Conservation (phyloP, 2,113 vertebrate species). For the Podarcis cretensis region DNA sequence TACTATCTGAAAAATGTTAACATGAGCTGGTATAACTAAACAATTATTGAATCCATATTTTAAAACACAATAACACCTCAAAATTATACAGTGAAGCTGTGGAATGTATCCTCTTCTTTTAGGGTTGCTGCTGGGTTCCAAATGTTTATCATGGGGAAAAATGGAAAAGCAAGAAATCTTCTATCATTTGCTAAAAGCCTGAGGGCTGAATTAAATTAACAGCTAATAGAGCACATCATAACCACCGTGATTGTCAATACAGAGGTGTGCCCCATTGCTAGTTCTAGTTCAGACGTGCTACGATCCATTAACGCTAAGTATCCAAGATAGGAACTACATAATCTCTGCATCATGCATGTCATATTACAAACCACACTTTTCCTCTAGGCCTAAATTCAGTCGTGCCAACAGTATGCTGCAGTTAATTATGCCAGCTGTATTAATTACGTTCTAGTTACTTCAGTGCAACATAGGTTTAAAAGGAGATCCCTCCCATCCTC, state of each 20-base stretch:
- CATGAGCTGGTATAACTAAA: neutral
- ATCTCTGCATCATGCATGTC: slow-evolving; percentile 52
- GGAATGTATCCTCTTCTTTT: neutral
- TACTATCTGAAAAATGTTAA: neutral
- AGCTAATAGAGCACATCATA: slow-evolving; percentile 36
- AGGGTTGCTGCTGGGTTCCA: slow-evolving; percentile 14
- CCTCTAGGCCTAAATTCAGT: slow-evolving; percentile 27
- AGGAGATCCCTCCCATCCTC: slow-evolving; percentile 45
- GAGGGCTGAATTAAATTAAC: slow-evolving; percentile 29
- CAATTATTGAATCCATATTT: neutral
- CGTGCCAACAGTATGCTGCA: neutral
- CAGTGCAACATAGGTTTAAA: slow-evolving; percentile 52
- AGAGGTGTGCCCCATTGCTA: slow-evolving; percentile 26
- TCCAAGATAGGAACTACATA: slow-evolving; percentile 17
- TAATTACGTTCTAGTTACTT: slow-evolving; percentile 42
- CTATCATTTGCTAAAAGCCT: slow-evolving; percentile 52
- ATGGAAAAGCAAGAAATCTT: slow-evolving; percentile 15
- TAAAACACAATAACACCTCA: neutral
- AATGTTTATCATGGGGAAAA: slow-evolving; percentile 27
- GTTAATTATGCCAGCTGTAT: slow-evolving; percentile 23
- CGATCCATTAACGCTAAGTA: slow-evolving; percentile 38
- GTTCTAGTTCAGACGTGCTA: slow-evolving; percentile 40
- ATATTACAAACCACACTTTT: slow-evolving; percentile 49
- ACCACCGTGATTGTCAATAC: slow-evolving; percentile 52
- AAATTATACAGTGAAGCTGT: neutral